These are phyloP conservation scores for Carlito syrichta DNA, from an alignment of 2,113 vertebrate genomes.

Conservation along the genomic window DNA sequence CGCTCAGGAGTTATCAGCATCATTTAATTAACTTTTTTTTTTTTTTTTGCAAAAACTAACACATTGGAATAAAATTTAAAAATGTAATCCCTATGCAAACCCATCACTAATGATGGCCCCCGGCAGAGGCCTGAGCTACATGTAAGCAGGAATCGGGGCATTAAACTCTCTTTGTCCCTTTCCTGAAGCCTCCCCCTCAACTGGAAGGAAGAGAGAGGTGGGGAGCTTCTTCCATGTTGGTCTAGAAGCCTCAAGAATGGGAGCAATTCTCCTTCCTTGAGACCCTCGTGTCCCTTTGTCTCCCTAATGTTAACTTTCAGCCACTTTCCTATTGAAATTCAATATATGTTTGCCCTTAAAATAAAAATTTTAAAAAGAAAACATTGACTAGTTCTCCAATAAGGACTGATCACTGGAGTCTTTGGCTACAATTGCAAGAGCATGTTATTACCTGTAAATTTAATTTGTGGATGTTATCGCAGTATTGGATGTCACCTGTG, in stretches of 20 bases:
- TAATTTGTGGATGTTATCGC: neutral
- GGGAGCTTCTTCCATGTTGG: neutral
- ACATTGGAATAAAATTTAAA: conserved; percentile 75
- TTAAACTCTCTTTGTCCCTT: neutral
- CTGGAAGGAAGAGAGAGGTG: neutral
- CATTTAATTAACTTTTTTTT: conserved; percentile 69
- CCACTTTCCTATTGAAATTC: neutral
- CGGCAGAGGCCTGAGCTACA: conserved; percentile 37
- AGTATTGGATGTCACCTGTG: neutral
- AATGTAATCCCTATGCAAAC: conserved; percentile 74
- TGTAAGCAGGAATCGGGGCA: conserved; percentile 38
- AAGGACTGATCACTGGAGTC: neutral
- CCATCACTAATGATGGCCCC: conserved; percentile 65
- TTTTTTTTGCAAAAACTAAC: conserved; percentile 69
- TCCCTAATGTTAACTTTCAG: neutral
- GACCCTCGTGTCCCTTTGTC: neutral
- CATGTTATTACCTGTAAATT: neutral
- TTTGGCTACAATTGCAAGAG: neutral
- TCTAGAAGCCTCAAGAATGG: neutral
- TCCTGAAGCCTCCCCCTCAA: neutral
- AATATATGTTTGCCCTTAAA: neutral
- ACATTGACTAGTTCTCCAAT: neutral
- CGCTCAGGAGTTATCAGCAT: conserved; percentile 70
- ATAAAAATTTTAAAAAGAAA: neutral
- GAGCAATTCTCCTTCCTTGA: neutral